Evolutionary conservation across 2,113 vertebrate species (phyloP), one percentile per base, ranked within the genome.

Genomic region (Podarcis muralis): DNA sequence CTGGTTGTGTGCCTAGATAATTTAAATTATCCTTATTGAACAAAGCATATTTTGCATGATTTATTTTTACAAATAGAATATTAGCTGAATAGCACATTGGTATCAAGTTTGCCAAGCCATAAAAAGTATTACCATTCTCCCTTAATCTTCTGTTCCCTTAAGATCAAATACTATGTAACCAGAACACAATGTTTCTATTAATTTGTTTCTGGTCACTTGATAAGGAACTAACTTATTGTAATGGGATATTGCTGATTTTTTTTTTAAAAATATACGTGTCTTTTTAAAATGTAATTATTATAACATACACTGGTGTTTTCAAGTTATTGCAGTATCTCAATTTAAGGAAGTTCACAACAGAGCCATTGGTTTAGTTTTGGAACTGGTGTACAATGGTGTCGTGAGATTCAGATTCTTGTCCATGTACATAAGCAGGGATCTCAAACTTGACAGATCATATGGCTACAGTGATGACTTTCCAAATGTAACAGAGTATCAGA

Each of bases 21-120:
- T 83, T 94, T 93, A 65, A 74, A 81, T 75, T 71, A 62, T 72
- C 91, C 91, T 81, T 65, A 90, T 59, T 65, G 77, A 95, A 94
- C 94, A 95, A 95, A 95, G 81, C 80, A 66, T 93, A 87, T 92
- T 96, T 94, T 95, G 94, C 94, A 95, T 95, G 93, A 83, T 66
- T 81, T 87, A 86, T 62, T 53, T 74, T 48, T 4, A 66, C 30
- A 30, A 1, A 25, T 85, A 0, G 74, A 75, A 59, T 11, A 11
- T 11, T 25, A 8, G 0, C 15, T 89, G 9, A 77, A 77, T 27
- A 59, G 37, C 15, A 59, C 8, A 13, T 53, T 32, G 53, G 22
- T 86, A 30, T 57, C 18, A 65, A 3, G 3, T 48, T 43, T 82
- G 37, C 32, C 5, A 35, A 1, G 30, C 4, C 53, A 65, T 69